Evolutionary conservation across 1,140 invertebrate species (phyloP), one percentile per base, ranked within the genome.

Genomic region (Hydropsyche tenuis): DNA sequence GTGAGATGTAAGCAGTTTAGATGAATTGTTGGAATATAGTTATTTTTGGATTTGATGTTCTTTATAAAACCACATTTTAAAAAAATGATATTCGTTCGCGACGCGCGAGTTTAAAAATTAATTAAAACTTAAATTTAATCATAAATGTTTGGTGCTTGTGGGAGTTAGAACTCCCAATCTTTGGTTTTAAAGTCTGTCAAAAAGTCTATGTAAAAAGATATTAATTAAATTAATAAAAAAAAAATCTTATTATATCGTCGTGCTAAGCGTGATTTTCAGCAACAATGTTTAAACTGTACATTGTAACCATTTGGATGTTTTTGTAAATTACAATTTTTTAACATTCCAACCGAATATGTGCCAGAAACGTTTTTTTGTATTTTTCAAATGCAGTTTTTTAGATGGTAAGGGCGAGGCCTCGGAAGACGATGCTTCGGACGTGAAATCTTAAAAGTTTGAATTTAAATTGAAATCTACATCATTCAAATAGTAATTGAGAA

Each of bases 341-440:
- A 82, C 82, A 83, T 83, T 83, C 82, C 82, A 83, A 84, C 82
- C 82, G 81, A 81, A 80, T 82, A 83, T 82, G 82, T 84, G 82
- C 82, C 82, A 84, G 82, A 78, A 73, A 84, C 81, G 81, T 82
- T 83, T 82, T 83, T 82, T 82, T 76, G 75, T 76, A 76, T 76
- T 76, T 76, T 76, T 74, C 72, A 76, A 56, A 74, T 60, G 75
- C 75, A 76, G 72, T 74, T 76, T 74, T 76, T 73, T 76, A 60
- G 69, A 71, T 37, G 65, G 37, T 51, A 48, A 56, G 43, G 23
- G 74, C 71, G 74, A 70, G 37, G 48, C 48, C 30, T 70, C 68
- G 63, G 1, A 7, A 65, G 1, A 16, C 6, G 68, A 56, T 18
- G 68, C 46, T 56, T 70, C 46, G 48, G 23, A 56, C 27, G 37